A percentile compares a stretch with the other conserved stretches of the same genome.
Conservation (phyloP, 2,888 invertebrate genomes). For the Agonum fuliginosum region DNA sequence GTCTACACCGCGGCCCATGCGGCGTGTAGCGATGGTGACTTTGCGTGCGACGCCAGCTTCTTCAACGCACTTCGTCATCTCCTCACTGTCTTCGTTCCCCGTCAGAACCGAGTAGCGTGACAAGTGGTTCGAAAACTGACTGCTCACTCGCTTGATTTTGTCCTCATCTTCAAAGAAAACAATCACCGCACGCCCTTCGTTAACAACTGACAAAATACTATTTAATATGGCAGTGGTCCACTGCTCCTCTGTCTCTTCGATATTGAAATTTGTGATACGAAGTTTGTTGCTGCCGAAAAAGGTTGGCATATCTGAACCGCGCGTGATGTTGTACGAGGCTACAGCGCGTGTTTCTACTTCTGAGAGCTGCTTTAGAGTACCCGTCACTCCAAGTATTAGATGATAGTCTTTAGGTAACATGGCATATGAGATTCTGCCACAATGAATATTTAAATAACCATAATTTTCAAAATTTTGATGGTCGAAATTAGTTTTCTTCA, state of each 20-base stretch:
- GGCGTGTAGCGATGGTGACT: background rate
- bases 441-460: background rate
- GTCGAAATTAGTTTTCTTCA: background rate
- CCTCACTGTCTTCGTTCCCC: background rate
- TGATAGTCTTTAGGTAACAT: background rate
- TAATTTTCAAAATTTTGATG: background rate
- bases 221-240: background rate
- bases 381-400: constrained; percentile 3
- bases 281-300: constrained; percentile 10
- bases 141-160: background rate
- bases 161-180: background rate
- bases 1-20: too few species aligned
- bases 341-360: background rate
- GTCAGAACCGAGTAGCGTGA: background rate
- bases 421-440: constrained; percentile 6
- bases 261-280: background rate
- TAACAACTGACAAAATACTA: background rate
- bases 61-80: background rate
- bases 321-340: background rate
- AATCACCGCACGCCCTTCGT: background rate
- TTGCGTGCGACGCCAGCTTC: background rate
- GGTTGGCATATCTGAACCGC: too few species aligned
- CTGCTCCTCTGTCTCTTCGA: background rate
- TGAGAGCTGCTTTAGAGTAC: background rate
- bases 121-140: background rate